Conservation (phyloP, 2,113 vertebrate species). For the Onychorhynchus coronatus region DNA sequence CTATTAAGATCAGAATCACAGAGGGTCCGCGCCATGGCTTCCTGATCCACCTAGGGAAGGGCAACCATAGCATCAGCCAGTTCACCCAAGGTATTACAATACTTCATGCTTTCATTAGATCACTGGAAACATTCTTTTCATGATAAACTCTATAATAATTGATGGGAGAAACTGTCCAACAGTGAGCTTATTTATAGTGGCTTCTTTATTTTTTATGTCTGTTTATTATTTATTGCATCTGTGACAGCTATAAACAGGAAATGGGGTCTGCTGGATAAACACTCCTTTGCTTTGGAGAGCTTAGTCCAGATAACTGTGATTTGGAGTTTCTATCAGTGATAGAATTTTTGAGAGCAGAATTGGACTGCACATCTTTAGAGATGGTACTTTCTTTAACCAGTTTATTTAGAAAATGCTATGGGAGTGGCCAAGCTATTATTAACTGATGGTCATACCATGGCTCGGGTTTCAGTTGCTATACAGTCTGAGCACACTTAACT, state of each 20-base stretch:
- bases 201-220: neutral
- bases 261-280: neutral
- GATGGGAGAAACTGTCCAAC: neutral
- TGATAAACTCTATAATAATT: neutral
- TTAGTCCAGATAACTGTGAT: neutral
- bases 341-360: neutral
- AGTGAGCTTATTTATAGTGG: neutral
- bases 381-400: neutral
- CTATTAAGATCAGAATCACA: conserved; percentile 83
- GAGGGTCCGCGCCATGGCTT: conserved; percentile 83
- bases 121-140: neutral
- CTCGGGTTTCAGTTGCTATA: neutral
- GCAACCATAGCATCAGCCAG: conserved; percentile 85
- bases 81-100: conserved; percentile 89
- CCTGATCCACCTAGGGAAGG: conserved; percentile 86
- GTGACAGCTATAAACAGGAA: neutral
- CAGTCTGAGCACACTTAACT: neutral
- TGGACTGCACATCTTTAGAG: neutral
- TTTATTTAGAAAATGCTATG: neutral
- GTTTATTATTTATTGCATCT: neutral
- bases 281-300: neutral
- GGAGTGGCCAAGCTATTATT: neutral
- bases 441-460: neutral
- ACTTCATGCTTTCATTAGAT: neutral
- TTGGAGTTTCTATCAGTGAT: neutral